Percentiles rank a stretch among this genome's conserved stretches.
Conservation (phyloP, 2,888 invertebrate genomes). For the Pocota personata region DNA sequence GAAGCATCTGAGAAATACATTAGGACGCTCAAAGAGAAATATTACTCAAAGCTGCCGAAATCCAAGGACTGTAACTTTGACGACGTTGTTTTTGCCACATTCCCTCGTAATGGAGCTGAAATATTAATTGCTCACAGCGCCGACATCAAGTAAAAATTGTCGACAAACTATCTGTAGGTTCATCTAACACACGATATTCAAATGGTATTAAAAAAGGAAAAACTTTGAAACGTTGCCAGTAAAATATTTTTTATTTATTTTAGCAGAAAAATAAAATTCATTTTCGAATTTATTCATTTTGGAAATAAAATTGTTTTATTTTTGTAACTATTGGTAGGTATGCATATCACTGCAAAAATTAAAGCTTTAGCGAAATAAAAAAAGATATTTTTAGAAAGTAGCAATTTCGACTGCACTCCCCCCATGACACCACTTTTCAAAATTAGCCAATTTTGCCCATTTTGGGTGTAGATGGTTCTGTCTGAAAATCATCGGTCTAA, state of each 20-base stretch:
- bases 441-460: no score
- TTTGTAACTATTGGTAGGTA: not conserved
- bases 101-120: slow-evolving; percentile 81
- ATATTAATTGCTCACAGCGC: slow-evolving; percentile 71
- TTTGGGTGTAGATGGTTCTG: no score
- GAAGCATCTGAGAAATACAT: slow-evolving; percentile 88
- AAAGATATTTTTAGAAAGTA: no score
- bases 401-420: no score
- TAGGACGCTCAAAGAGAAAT: slow-evolving; percentile 87
- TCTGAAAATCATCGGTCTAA: no score
- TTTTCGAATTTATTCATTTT: not conserved
- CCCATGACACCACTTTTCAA: no score
- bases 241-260: not conserved
- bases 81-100: slow-evolving; percentile 88
- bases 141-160: slow-evolving; percentile 18
- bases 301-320: not conserved
- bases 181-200: slow-evolving; percentile 18
- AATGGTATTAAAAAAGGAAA: slow-evolving; percentile 47
- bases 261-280: not conserved
- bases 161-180: not conserved
- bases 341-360: no score
- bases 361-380: no score
- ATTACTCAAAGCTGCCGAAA: slow-evolving; percentile 86
- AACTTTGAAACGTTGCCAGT: not conserved
- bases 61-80: slow-evolving; percentile 84